A percentile compares a stretch with the other conserved stretches of the same genome.
Evolutionary conservation across 2,888 invertebrate species (phyloP).

Genomic region (Odiellus spinosus): DNA sequence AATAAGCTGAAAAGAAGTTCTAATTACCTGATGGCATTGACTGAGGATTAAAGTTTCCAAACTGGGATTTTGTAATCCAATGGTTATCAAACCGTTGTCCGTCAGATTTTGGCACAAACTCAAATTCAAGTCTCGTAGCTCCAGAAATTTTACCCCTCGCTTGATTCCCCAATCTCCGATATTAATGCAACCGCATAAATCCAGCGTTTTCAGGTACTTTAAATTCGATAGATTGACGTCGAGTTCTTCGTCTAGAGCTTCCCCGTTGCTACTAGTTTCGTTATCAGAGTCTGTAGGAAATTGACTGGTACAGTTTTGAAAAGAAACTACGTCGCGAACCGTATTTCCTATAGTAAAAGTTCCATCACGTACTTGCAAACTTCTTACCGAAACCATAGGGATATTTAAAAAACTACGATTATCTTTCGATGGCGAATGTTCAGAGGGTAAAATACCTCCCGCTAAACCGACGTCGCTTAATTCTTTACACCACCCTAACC

Average conservation of each 20-base stretch:
- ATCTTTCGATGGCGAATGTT: not conserved
- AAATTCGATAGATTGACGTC: constrained; percentile 20
- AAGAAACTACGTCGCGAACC: too few relatives aligned
- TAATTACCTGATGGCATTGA: constrained; percentile 43
- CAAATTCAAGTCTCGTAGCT: constrained; percentile 44
- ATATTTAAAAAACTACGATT: not conserved
- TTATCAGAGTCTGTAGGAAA: too few relatives aligned
- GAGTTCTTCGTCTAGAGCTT: not conserved
- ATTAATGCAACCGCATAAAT: constrained; percentile 49
- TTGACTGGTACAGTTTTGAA: not conserved
- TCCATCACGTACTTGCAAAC: not conserved
- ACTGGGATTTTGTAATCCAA: constrained; percentile 49
- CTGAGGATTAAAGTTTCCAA: constrained; percentile 49
- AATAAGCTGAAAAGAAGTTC: too few relatives aligned
- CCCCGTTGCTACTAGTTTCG: not conserved
- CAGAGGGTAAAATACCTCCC: constrained; percentile 39
- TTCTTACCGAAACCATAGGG: not conserved
- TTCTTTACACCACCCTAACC: constrained; percentile 48
- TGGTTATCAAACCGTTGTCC: constrained; percentile 43
- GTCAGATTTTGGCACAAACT: constrained; percentile 52
- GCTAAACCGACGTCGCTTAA: constrained; percentile 54
- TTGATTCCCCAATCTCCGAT: constrained; percentile 54
- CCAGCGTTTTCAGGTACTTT: constrained; percentile 38
- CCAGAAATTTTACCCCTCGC: constrained; percentile 48
- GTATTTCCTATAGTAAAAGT: not conserved